Conservation (phyloP, 2,888 invertebrate genomes). For the Bombylius major region DNA sequence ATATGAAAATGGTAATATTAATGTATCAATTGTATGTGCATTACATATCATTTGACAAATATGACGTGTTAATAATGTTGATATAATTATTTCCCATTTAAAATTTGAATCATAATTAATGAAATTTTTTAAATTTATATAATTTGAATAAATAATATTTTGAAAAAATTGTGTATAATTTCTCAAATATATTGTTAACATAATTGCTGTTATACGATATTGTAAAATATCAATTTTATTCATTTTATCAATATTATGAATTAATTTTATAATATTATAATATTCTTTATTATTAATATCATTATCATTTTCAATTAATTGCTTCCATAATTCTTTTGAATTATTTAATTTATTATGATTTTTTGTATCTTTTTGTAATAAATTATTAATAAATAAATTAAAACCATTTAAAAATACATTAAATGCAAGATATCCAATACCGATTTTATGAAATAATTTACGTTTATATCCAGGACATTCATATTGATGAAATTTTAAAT, state of each 20-base stretch:
- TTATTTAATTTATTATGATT: not conserved
- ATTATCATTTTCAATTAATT: conserved; percentile 25
- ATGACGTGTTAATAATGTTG: conserved; percentile 56
- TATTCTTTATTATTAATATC: not conserved
- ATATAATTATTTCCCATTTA: conserved; percentile 36
- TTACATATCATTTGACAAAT: conserved; percentile 63
- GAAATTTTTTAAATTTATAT: not conserved
- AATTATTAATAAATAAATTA: not conserved
- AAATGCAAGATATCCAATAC: conserved; percentile 65
- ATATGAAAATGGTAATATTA: not conserved
- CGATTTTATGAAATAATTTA: conserved; percentile 54
- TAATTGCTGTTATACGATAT: conserved; percentile 54
- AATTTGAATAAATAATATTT: conserved; percentile 4
- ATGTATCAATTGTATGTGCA: conserved; percentile 49
- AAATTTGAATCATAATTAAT: not conserved
- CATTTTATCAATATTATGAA: conserved; percentile 60
- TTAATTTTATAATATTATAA: conserved; percentile 41
- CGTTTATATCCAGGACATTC: conserved; percentile 53
- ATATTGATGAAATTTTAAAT: conserved; percentile 46
- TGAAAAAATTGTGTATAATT: conserved; percentile 49
- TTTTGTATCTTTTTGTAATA: no score
- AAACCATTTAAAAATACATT: conserved; percentile 46
- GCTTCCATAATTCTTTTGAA: conserved; percentile 1
- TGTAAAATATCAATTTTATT: conserved; percentile 51
- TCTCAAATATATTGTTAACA: conserved; percentile 50